These are phyloP conservation scores for Otus sunia DNA, from an alignment of 2,113 vertebrate species.

Conservation along the genomic window DNA sequence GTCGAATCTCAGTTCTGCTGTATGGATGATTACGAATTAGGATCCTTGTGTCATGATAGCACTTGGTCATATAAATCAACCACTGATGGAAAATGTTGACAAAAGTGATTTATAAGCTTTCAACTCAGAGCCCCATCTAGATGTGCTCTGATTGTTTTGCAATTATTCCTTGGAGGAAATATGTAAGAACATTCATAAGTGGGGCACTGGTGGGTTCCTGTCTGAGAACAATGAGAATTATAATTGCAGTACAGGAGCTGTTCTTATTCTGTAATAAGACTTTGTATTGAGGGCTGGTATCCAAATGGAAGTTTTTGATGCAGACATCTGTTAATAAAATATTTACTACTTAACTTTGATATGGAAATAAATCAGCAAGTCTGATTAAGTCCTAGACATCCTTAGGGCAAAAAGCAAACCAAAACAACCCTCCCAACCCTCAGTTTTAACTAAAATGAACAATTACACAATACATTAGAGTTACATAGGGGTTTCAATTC, in stretches of 20 bases:
- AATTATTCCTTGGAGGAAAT: conserved; percentile 52
- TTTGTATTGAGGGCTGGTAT: neutral
- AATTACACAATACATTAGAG: neutral
- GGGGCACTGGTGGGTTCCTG: conserved; percentile 42
- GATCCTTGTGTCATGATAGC: neutral
- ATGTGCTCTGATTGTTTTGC: conserved; percentile 41
- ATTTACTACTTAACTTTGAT: conserved; percentile 49
- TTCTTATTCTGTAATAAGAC: neutral
- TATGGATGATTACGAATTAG: conserved; percentile 8
- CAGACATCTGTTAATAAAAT: conserved; percentile 60
- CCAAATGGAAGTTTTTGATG: conserved; percentile 44
- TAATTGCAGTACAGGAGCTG: conserved; percentile 32
- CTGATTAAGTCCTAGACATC: neutral
- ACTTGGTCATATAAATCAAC: conserved; percentile 39
- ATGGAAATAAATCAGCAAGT: conserved; percentile 32
- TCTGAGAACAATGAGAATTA: conserved; percentile 45
- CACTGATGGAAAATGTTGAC: conserved; percentile 27
- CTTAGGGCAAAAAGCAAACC: neutral
- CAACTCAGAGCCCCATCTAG: conserved; percentile 40
- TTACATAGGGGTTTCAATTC: neutral
- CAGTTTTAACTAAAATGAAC: neutral
- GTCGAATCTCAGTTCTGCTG: neutral
- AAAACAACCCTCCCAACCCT: neutral
- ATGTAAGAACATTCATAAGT: conserved; percentile 24
- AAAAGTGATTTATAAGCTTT: conserved; percentile 49